phyloP scores from a whole-genome alignment of 2,888 invertebrate species.

The Metellina segmentata region DNA sequence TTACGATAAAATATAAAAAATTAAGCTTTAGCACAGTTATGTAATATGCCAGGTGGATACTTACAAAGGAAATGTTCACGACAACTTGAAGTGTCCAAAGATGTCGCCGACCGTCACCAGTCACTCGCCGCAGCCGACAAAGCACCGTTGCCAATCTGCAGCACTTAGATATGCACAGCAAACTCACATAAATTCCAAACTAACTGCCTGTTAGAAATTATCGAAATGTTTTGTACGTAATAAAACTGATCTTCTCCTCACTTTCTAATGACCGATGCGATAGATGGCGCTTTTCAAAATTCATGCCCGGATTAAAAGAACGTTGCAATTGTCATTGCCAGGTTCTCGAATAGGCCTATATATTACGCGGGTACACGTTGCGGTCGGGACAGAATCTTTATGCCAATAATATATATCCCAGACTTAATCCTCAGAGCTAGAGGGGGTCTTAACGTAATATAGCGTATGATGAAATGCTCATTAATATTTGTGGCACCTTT shows the following conservation, averaged over 20 bases:
- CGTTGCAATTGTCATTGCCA: conserved; percentile 33
- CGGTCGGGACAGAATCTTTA: not conserved
- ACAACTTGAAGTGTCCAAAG: not conserved
- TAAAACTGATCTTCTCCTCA: conserved; percentile 69
- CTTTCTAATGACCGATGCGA: conserved; percentile 63
- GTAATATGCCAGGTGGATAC: too few species aligned
- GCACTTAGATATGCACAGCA: conserved; percentile 70
- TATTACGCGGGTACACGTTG: not conserved
- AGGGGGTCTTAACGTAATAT: conserved; percentile 4
- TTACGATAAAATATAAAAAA: too few species aligned
- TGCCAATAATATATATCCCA: conserved; percentile 34
- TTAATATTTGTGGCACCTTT: conserved; percentile 51
- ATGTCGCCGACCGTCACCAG: not conserved
- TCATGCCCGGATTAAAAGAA: conserved; percentile 66
- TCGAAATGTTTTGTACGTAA: conserved; percentile 74
- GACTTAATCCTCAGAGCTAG: conserved; percentile 12
- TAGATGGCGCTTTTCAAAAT: conserved; percentile 64
- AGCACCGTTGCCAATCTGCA: conserved; percentile 55
- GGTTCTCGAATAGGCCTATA: conserved; percentile 32
- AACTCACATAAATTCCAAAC: conserved; percentile 67
- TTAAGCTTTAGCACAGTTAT: too few species aligned
- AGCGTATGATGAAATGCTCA: conserved; percentile 47
- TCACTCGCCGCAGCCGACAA: not conserved
- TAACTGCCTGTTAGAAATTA: conserved; percentile 74
- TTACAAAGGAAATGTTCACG: too few species aligned